Evolutionary conservation across 1,140 invertebrate genomes (phyloP).

Genomic region (Wasmannia auropunctata): DNA sequence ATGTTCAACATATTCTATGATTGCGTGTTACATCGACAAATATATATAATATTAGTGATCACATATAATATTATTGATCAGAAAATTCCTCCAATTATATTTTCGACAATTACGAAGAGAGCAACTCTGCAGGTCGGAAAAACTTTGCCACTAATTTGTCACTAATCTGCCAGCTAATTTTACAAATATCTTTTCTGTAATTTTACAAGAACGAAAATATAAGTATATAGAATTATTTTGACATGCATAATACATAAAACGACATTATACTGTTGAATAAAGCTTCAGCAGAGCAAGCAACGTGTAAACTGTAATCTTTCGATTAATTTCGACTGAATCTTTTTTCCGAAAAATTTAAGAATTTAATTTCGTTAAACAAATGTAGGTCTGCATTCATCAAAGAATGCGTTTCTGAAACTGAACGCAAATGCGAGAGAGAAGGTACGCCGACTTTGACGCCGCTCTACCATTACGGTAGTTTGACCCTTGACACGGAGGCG

Average conservation of each 20-base stretch:
- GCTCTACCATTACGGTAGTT: constrained; percentile 51
- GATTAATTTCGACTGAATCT: neutral
- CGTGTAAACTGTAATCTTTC: neutral
- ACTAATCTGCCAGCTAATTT: too few species aligned
- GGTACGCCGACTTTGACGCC: neutral
- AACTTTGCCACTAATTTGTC: neutral
- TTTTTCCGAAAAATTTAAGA: neutral
- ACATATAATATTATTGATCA: too few species aligned
- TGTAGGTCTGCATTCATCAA: neutral
- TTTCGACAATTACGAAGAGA: neutral
- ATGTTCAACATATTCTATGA: neutral
- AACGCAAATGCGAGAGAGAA: constrained; percentile 10
- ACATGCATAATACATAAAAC: neutral
- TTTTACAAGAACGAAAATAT: neutral
- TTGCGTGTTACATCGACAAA: neutral
- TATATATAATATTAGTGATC: neutral
- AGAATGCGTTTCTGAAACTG: neutral
- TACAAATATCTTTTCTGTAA: neutral
- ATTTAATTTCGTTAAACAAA: neutral
- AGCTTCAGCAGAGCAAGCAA: neutral
- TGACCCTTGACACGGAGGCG: constrained; percentile 17
- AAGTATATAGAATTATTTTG: neutral
- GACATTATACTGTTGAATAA: neutral
- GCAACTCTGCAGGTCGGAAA: neutral
- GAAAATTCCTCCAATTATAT: neutral